Evolutionary conservation across 2,797 vertebrate genomes (phyloP).

Genomic region (Oreochromis mossambicus): DNA sequence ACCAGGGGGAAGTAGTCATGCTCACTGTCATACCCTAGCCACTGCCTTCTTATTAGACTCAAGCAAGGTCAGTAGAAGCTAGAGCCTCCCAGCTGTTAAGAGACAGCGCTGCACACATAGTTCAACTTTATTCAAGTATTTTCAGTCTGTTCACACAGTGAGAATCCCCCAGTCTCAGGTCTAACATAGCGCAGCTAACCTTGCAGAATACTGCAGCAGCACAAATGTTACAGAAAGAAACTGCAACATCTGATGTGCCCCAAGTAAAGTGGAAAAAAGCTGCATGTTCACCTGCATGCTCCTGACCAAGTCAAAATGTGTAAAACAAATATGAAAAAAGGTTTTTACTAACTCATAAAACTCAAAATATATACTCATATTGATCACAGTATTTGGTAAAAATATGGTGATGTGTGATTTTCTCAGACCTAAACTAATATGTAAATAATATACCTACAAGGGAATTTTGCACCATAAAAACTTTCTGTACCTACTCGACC

Average conservation of each 20-base stretch:
- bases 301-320: not conserved
- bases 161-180: not conserved
- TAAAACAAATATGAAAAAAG: not conserved
- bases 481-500: slow-evolving; percentile 79
- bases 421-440: not conserved
- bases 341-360: not conserved
- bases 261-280: not conserved
- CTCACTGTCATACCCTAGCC: slow-evolving; percentile 32
- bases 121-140: slow-evolving; percentile 31
- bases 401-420: not conserved
- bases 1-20: slow-evolving; percentile 22
- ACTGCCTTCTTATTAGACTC: slow-evolving; percentile 25
- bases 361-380: not conserved
- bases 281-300: not conserved
- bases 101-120: slow-evolving; percentile 26
- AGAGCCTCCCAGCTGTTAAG: slow-evolving; percentile 22
- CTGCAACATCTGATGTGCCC: not conserved
- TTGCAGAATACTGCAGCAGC: not conserved
- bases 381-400: not conserved
- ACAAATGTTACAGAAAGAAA: not conserved
- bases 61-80: slow-evolving; percentile 60
- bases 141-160: slow-evolving; percentile 5
- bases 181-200: slow-evolving; percentile 15
- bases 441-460: not conserved
- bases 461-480: not conserved